phyloP scores from a whole-genome alignment of 2,113 vertebrate species.

The Rostratula benghalensis region DNA sequence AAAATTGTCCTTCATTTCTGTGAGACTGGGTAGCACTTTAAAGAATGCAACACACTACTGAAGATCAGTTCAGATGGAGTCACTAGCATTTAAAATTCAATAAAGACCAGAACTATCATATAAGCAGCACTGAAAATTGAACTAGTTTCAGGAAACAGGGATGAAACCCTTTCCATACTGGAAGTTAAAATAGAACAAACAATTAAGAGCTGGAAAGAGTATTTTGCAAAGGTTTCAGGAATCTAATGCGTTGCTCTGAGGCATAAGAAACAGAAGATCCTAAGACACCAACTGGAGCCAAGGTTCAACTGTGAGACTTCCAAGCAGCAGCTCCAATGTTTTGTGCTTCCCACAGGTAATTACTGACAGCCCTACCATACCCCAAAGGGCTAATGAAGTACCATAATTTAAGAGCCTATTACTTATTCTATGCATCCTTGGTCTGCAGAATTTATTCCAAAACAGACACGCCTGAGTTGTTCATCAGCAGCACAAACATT shows the following conservation, averaged over 20 bases:
- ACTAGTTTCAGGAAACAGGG: background rate
- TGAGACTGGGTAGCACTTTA: background rate
- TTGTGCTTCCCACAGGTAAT: background rate
- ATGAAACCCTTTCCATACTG: background rate
- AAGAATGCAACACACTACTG: background rate
- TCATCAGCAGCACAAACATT: background rate
- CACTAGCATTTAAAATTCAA: constrained; percentile 9
- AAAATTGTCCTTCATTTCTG: background rate
- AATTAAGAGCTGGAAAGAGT: background rate
- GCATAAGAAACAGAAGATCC: background rate
- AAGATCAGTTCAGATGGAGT: background rate
- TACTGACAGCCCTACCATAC: background rate
- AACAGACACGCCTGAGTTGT: background rate
- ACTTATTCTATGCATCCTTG: background rate
- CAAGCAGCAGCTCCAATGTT: background rate
- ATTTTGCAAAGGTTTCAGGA: background rate
- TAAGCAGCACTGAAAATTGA: background rate
- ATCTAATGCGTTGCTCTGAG: background rate
- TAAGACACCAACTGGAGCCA: background rate
- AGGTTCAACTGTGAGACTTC: background rate
- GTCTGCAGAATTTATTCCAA: background rate
- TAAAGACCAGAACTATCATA: background rate
- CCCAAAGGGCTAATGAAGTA: background rate
- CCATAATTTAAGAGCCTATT: background rate
- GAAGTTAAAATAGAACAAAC: background rate